Base-by-base conservation (phyloP, 2,888 invertebrate genomes). In the Ellobium chinense region DNA sequence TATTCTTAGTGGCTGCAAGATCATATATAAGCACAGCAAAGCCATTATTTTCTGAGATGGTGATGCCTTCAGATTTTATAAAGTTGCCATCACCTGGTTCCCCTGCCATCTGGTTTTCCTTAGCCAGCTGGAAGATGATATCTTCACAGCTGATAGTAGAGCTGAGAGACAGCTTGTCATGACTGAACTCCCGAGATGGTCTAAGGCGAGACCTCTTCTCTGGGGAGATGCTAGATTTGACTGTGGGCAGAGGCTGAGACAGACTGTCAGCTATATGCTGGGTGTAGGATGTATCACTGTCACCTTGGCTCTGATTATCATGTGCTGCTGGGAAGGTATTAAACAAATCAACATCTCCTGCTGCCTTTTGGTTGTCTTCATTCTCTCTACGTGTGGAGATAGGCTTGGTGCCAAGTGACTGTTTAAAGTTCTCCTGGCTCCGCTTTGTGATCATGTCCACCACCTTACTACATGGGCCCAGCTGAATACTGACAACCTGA, bases 401-500 rank as follows among this genome's bases (percentile, higher is more conserved):
- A 39, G 74, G 31, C 36, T 66, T 65, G 36, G 37, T 63, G 36
- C 72, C 68, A 18, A 75, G 36, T 1, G 65, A 58, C 46, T 75
- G 75, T 18, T 70, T 75, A 37, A 80, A 69, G 9, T 14, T 54
- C 14, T 80, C 75, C 29, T 78, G 74, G 24, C 78, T 63, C 62
- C 78, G 54, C 58, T 84, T 83, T 4, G 72, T 34, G 46, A 85
- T 66, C 76, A 78, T 74, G 29, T 62, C 74, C 31, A 85, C 73
- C 2, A 74, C 60, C 58, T 39, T 24, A 21, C 80, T 80, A 63
- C 60, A 27, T 9, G 88, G 85, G 7, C 88, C 86, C 58, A 87
- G 84, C 34, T 86, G 84, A 14, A 88, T 81, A 36, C 87, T 62
- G 14, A 85, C 56, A 29, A 82, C 78, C 75, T 90, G 87, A 31